Conservation (phyloP, 2,888 invertebrate genomes). For the Trissonchulus sp. region DNA sequence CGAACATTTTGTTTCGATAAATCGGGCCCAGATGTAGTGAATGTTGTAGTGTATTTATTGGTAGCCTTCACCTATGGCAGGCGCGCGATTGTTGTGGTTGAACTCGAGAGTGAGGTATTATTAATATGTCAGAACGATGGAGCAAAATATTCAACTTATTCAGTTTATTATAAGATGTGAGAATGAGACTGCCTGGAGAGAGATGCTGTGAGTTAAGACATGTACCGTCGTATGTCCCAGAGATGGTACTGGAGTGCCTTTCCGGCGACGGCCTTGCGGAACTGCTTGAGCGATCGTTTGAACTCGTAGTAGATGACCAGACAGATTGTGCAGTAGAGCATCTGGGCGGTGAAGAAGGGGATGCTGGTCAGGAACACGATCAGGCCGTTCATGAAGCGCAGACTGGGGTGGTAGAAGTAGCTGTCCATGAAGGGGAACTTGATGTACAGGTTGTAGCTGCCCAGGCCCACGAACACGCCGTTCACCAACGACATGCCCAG, state of each 20-base stretch:
- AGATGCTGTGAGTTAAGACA: too few species aligned
- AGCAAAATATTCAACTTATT: too few species aligned
- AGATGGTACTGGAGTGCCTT: background rate
- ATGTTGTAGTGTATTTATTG: too few species aligned
- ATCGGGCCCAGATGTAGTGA: too few species aligned
- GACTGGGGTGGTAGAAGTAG: background rate
- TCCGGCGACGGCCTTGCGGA: background rate
- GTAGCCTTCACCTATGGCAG: too few species aligned
- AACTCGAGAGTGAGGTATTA: too few species aligned
- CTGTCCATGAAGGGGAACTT: conserved; percentile 12
- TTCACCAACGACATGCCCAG: conserved; percentile 12
- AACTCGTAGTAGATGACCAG: conserved; percentile 17
- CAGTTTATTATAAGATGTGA: too few species aligned
- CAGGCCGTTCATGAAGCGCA: background rate
- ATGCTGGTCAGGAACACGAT: background rate
- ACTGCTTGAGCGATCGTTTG: background rate
- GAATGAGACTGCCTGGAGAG: too few species aligned
- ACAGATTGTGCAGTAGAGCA: conserved; percentile 14
- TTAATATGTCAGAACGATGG: too few species aligned
- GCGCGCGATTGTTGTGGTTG: too few species aligned
- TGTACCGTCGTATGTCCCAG: too few species aligned
- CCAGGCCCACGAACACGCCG: background rate
- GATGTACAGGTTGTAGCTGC: background rate
- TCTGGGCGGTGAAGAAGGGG: conserved; percentile 11
- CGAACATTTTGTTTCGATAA: too few species aligned